phyloP scores from a whole-genome alignment of 2,797 vertebrate species.

The Picus viridis region DNA sequence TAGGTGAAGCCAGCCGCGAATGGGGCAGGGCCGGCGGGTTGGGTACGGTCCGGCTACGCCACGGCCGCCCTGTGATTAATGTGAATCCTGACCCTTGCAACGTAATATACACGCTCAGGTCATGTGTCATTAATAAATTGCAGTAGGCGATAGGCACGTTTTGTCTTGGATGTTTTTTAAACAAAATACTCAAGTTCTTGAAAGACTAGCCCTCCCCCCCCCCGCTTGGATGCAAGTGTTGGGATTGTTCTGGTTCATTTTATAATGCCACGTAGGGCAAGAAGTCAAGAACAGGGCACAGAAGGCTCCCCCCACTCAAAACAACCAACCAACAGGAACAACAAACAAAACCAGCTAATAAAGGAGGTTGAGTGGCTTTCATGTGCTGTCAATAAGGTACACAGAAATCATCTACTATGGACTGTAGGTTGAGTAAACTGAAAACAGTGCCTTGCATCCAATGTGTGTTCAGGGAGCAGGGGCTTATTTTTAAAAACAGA shows the following conservation, averaged over 20 bases:
- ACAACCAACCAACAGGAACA: background rate
- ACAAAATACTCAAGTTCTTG: no score
- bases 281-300: background rate
- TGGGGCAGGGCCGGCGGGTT: background rate
- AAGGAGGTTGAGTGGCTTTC: background rate
- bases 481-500: background rate
- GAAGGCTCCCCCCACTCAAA: background rate
- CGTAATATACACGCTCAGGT: rapidly evolving
- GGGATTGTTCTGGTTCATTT: background rate
- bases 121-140: rapidly evolving
- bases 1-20: background rate
- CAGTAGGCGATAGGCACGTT: rapidly evolving
- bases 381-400: background rate
- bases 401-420: background rate
- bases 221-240: no score
- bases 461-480: background rate
- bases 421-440: background rate
- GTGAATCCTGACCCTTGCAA: rapidly evolving
- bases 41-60: background rate
- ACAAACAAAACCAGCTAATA: background rate
- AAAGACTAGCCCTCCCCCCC: rapidly evolving
- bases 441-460: background rate
- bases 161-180: rapidly evolving
- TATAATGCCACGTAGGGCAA: background rate
- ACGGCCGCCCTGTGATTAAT: rapidly evolving